Base-by-base conservation (phyloP, 2,113 vertebrate genomes). In the Prochilodus magdalenae region DNA sequence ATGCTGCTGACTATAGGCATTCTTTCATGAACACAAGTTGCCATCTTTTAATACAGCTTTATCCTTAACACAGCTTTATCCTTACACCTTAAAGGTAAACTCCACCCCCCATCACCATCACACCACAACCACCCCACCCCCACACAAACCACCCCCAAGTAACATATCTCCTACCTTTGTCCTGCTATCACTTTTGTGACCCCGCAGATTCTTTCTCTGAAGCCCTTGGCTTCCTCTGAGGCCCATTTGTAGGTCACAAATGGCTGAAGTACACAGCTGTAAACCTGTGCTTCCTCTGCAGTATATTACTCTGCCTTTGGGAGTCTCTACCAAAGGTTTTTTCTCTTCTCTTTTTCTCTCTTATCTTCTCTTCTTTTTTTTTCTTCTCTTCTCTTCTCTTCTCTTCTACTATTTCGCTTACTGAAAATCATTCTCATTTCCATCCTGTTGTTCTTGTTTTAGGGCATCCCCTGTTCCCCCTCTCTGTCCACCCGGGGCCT, bases 401-500 rank as follows among this genome's bases (percentile, higher is more conserved):
- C 78, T 33, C 78, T 36, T 71, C 53, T 26, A 69, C 73, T 82
- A 60, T 75, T 81, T 77, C 67, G 83, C 53, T 30, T 69, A 63
- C 75, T 44, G 44, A 40, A 82, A 75, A n/a, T 78, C 80, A 75
- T 82, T 71, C 60, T 83, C 73, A 57, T 53, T 40, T 86, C 81
- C 85, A 83, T 86, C 85, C 85, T 86, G 85, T 86, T 86, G 22
- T 81, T 80, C 49, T 67, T 62, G 66, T 66, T 63, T 51, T 81
- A 79, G 81, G 84, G 76, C 81, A 69, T 67, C 30, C 79, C 74
- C 79, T 49, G 36, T 75, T 82, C 84, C 77, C 85, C 77, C 67
- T 59, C 79, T 91, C 86, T 93, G 91, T 91, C 89, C 89, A 57
- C 73, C 82, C 60, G 86, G 65, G 71, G 79, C 66, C 88, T 86